These are phyloP conservation scores for Trematocara stigmaticum DNA, from an alignment of 2,113 vertebrate species.

Conservation along the genomic window DNA sequence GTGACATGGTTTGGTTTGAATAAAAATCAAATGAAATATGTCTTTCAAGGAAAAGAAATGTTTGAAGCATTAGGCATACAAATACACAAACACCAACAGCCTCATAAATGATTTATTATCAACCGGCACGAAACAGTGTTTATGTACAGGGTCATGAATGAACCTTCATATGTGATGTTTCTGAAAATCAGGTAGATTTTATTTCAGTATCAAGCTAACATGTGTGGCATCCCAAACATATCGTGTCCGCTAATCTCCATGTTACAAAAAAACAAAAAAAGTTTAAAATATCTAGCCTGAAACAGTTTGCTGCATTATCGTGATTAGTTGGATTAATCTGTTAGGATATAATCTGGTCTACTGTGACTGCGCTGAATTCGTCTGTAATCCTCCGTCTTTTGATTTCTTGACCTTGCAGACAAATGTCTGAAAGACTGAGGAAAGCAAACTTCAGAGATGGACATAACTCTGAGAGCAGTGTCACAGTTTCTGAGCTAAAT, in stretches of 20 bases:
- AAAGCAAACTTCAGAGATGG: background rate
- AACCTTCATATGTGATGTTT: background rate
- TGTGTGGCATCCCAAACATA: background rate
- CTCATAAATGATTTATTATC: conserved; percentile 24
- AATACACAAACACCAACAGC: background rate
- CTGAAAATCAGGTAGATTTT: background rate
- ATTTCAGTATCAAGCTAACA: background rate
- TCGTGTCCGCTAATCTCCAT: background rate
- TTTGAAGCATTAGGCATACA: background rate
- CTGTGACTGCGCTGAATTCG: background rate
- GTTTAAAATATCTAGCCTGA: background rate
- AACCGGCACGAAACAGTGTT: conserved; percentile 8
- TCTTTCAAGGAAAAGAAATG: background rate
- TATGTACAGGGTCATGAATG: background rate
- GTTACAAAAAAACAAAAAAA: background rate
- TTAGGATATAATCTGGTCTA: conserved; percentile 1
- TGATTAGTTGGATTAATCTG: conserved; percentile 21
- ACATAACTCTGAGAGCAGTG: background rate
- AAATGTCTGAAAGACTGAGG: background rate
- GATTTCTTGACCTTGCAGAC: background rate
- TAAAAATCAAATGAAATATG: background rate
- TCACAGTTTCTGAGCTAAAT: background rate
- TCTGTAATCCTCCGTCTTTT: background rate
- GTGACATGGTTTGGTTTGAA: background rate
- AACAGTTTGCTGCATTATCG: background rate